Evolutionary conservation across 2,113 vertebrate genomes (phyloP), one percentile per base, ranked within the genome.

Genomic region (Rhinichthys klamathensis): DNA sequence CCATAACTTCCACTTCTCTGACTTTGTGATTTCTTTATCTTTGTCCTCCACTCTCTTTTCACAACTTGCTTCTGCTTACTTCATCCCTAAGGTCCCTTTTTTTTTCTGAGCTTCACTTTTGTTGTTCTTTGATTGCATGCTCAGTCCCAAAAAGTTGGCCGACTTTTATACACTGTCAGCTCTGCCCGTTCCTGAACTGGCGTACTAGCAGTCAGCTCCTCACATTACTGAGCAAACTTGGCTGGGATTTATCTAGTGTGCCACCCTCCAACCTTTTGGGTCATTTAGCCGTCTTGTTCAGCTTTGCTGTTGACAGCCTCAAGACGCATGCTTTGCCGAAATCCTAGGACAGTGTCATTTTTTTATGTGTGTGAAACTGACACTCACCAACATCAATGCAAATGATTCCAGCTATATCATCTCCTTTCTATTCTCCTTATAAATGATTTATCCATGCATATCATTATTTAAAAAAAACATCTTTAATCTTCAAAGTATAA

Each of bases 1-100:
- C 27, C 35, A 23, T 77, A 32, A 30, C 74, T 77, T 56, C 27
- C 27, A 12, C 49, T 56, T 74, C 41, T 74, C n/a, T 74, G 72
- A 74, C 72, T 74, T 74, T 49, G 54, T 78, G 54, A 60, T 38
- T 35, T 78, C 38, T 80, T 80, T 35, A 80, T 63, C 58, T 44
- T 63, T 18, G 77, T 46, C 77, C 56, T 80, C 13, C 35, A 80
- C 13, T 41, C 6, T 80, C 6, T 80, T 61, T 58, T 35, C 32
- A 6, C 10, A 38, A 15, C 23, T 58, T 58, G 11, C 76, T 6
- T 23, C 2, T 32, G 74, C 54, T 78, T 38, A n/a, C 30, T 78
- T 58, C 12, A 74, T 74, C 54, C 32, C 51, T 60, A 38, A 77
- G 75, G 54, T 41, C 21, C 30, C 8, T 25, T 60, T 23, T 30